A percentile compares a stretch with the other conserved stretches of the same genome.
Conservation (phyloP, 2,113 vertebrate species). For the Zeus faber region DNA sequence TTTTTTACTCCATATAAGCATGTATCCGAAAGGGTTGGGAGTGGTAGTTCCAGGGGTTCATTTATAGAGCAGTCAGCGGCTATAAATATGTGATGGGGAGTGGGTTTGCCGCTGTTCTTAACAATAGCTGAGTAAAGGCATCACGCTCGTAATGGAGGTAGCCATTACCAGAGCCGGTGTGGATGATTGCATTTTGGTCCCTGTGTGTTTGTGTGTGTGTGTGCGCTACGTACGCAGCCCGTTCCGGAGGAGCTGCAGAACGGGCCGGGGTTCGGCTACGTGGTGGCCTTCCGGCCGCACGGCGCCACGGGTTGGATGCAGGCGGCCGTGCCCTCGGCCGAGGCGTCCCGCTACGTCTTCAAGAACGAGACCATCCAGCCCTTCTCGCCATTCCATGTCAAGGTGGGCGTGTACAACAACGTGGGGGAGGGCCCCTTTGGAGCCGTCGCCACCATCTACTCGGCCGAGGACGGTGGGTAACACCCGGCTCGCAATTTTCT, state of each 20-base stretch:
- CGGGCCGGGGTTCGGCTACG: conserved; percentile 93
- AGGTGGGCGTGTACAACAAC: conserved; percentile 96
- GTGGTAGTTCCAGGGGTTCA: conserved; percentile 1
- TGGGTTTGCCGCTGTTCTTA: conserved; percentile 30
- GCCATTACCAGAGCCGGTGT: conserved; percentile 5
- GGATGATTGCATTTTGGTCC: conserved; percentile 2
- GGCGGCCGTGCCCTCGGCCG: conserved; percentile 89
- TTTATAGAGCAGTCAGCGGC: conserved; percentile 26
- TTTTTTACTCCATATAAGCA: not conserved
- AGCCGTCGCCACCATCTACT: conserved; percentile 84
- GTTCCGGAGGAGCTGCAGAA: conserved; percentile 97
- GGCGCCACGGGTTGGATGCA: conserved; percentile 94
- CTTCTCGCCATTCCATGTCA: conserved; percentile 94
- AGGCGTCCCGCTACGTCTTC: conserved; percentile 88
- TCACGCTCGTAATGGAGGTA: conserved; percentile 33
- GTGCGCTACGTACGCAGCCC: conserved; percentile 70
- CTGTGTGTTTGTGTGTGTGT: conserved; percentile 4
- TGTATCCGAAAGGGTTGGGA: not conserved
- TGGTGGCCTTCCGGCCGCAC: conserved; percentile 90
- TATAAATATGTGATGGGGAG: conserved; percentile 25
- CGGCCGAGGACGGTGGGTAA: conserved; percentile 91
- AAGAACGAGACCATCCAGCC: conserved; percentile 93
- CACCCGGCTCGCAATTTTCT: too few relatives aligned
- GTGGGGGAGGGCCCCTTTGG: conserved; percentile 94
- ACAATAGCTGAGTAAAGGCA: conserved; percentile 22